Base-by-base conservation (phyloP, 1,140 invertebrate species). In the Aradophagus sp. region DNA sequence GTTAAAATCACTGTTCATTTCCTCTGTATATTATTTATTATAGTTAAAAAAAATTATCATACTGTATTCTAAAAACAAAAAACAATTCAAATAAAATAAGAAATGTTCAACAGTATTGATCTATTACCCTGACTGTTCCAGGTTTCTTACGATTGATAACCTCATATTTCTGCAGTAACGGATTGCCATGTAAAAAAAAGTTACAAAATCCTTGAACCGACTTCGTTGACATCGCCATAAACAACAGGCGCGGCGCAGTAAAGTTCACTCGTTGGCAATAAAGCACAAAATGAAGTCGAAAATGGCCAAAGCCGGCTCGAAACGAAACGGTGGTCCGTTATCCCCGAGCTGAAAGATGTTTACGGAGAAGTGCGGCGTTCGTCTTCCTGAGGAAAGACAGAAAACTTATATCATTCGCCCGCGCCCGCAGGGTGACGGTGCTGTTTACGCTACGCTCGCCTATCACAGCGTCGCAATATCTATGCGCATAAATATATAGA, bases 401-500 rank as follows among this genome's bases (percentile, higher is more conserved):
- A 17, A 59, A 58, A 62, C 61, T 70, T 70, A 63, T 67, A 63
- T 70, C 62, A 70, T 70, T 70, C 61, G 66, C 19, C 48, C 52
- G 35, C 48, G 58, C 50, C 53, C 39, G 41, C 31, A 68, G 65
- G 71, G 47, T 39, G 32, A 52, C 32, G 42, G 34, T 41, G 35
- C 19, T 66, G 72, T 70, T 74, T 70, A 62, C 72, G 72, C 55
- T 62, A 55, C 55, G 29, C 39, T 62, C 45, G 55, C 52, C 72
- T 74, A 74, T 74, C 72, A 67, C 70, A 67, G 62, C 66, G 62
- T 42, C 39, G 44, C 55, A 67, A 76, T 76, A 74, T 56, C 66
- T 71, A 71, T 73, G 62, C 71, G 62, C 67, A 74, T 74, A 76
- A 71, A 73, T 76, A 73, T 70, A 69, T 65, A 65, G 58, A 56